Percentiles rank a stretch among this genome's conserved stretches.
Evolutionary conservation across 23 tunicate genomes (phyloP).

Genomic region (Botrylloides violaceus): DNA sequence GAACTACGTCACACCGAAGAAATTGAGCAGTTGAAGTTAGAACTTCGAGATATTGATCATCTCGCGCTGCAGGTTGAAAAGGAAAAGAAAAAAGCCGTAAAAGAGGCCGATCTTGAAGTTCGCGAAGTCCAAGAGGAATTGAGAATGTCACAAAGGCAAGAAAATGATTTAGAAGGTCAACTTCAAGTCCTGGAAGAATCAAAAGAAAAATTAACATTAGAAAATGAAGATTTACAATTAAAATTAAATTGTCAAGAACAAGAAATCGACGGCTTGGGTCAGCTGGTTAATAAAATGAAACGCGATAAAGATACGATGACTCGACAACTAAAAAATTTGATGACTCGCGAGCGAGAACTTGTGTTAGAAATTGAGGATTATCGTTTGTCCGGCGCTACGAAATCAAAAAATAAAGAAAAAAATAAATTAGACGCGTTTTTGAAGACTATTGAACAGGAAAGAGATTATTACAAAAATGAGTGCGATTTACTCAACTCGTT

Average conservation of each 20-base stretch:
- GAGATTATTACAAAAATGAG: conserved; percentile 83
- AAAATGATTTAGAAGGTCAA: conserved; percentile 40
- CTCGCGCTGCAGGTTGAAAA: conserved; percentile 84
- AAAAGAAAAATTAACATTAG: conserved; percentile 36
- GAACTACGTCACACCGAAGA: conserved; percentile 32
- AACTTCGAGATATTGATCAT: conserved; percentile 76
- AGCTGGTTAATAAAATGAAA: conserved; percentile 66
- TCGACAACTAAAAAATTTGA: conserved; percentile 50
- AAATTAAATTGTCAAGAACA: conserved; percentile 34
- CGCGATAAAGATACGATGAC: conserved; percentile 54
- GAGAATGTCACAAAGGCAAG: conserved; percentile 54
- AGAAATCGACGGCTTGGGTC: conserved; percentile 53
- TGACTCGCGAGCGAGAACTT: conserved; percentile 53
- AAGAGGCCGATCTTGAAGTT: conserved; percentile 75
- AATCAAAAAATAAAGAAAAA: conserved; percentile 46
- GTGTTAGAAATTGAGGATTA: conserved; percentile 71
- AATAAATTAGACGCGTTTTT: conserved; percentile 75
- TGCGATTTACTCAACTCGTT: conserved; percentile 65
- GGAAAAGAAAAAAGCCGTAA: conserved; percentile 81
- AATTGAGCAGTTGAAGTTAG: conserved; percentile 62
- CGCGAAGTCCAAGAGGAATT: conserved; percentile 85
- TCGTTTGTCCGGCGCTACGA: conserved; percentile 47
- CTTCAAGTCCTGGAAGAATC: conserved; percentile 41
- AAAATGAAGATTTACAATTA: conserved; percentile 48
- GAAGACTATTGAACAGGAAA: conserved; percentile 78